A percentile compares a stretch with the other conserved stretches of the same genome.
Conservation (phyloP, 2,888 invertebrate genomes). For the Drosophila niveifrons region DNA sequence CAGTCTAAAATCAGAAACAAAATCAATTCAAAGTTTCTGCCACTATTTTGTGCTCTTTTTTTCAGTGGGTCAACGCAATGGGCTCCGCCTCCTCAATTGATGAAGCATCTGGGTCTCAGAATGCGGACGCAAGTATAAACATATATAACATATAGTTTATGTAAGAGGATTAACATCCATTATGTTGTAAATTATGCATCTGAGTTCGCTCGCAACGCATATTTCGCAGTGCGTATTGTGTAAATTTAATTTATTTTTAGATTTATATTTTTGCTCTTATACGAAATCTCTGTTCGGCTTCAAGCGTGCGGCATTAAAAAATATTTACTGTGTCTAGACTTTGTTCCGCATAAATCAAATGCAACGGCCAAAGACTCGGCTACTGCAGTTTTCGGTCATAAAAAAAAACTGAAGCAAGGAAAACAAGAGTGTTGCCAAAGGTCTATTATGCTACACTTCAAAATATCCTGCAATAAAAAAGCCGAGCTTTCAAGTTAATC, state of each 20-base stretch:
- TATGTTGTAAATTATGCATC: conserved; percentile 60
- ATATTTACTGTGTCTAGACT: conserved; percentile 81
- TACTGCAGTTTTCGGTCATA: conserved; percentile 57
- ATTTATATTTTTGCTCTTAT: conserved; percentile 68
- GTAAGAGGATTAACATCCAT: conserved; percentile 62
- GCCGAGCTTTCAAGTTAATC: not conserved
- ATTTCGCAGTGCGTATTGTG: conserved; percentile 44
- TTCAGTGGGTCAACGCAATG: conserved; percentile 51
- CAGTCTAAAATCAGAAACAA: conserved; percentile 41
- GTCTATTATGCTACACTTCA: not conserved
- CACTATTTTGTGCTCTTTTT: conserved; percentile 14
- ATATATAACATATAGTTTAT: not conserved
- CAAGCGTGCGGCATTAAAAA: conserved; percentile 72
- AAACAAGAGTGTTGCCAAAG: not conserved
- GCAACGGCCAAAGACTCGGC: conserved; percentile 57
- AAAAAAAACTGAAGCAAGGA: conserved; percentile 17
- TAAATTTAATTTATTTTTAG: conserved; percentile 73
- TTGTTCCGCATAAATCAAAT: conserved; percentile 73
- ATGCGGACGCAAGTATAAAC: not conserved
- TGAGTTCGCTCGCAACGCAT: conserved; percentile 34
- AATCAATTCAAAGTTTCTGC: conserved; percentile 67
- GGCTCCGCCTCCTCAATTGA: not conserved
- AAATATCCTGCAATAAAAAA: conserved; percentile 24
- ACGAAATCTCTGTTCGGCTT: conserved; percentile 55
- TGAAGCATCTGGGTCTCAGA: conserved; percentile 54